Evolutionary conservation across 2,113 vertebrate species (phyloP), one percentile per base, ranked within the genome.

Genomic region (Lichenostomus cassidix): DNA sequence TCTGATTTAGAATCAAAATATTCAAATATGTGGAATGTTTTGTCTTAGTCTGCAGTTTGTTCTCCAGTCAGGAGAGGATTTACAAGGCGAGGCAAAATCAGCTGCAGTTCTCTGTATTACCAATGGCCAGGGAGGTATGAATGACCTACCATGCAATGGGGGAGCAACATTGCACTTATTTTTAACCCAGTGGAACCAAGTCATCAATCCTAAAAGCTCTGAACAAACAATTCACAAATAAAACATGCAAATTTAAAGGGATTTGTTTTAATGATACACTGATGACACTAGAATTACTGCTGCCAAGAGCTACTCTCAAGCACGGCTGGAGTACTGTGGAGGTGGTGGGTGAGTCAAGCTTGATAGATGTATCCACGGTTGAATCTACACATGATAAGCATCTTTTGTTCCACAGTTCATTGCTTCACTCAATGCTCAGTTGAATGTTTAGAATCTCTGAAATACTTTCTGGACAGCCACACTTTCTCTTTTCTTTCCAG

Each of bases 1-100:
- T 92, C 68, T 90, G 31, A 25, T 93, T 93, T 78, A 87, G 59
- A 95, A 89, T 37, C 10, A 83, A 88, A 86, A 76, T 77, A 92
- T 83, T 86, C 39, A 81, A 77, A 62, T 47, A 74, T 9, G 12
- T 65, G 37, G 46, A 87, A 83, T 15, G 29, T 31, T 84, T 71
- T 39, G 28, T 35, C 20, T 59, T 37, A 64, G 20, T 37, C 64
- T 53, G 28, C 69, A 91, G 31, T 31, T 70, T 75, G 15, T 18
- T 81, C 28, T 62, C 12, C 69, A 83, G n/a, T 53, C 64, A 65
- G 74, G 27, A 74, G 39, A 12, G 11, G 47, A 82, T 42, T 84
- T 65, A 78, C 16, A 35, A 81, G 25, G 25, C n/a, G 74, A 50
- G 18, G 28, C 42, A 76, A 84, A 84, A 74, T 28, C n/a, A 87